Evolutionary conservation across 2,113 vertebrate genomes (phyloP).

Genomic region (Clarias magur): DNA sequence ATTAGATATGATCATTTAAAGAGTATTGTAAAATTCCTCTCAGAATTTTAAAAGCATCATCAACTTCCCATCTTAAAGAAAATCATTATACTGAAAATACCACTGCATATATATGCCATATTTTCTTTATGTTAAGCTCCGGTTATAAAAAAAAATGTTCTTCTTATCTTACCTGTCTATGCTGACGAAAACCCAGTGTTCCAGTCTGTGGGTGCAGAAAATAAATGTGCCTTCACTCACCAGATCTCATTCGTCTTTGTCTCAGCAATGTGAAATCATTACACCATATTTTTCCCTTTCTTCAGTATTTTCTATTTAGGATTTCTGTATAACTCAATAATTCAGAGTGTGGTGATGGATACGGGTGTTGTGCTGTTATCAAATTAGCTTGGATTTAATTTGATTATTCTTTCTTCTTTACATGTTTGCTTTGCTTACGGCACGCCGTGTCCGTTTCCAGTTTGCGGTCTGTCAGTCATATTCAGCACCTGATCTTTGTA

Average conservation of each 20-base stretch:
- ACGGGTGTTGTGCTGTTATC: slow-evolving; percentile 8
- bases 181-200: slow-evolving; percentile 9
- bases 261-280: slow-evolving; percentile 18
- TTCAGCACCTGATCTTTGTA: neutral
- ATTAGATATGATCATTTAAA: neutral
- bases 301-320: neutral
- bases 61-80: neutral
- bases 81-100: neutral
- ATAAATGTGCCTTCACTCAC: neutral
- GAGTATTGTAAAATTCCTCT: neutral
- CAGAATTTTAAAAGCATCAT: neutral
- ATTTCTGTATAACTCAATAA: slow-evolving; percentile 17
- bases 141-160: neutral
- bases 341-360: neutral
- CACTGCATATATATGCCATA: no score
- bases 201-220: slow-evolving; percentile 12
- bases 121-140: neutral
- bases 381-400: slow-evolving; percentile 19
- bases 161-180: neutral
- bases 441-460: neutral
- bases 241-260: slow-evolving; percentile 1
- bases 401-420: slow-evolving; percentile 8
- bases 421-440: neutral
- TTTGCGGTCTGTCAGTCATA: neutral
- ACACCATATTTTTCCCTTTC: neutral